Percentiles rank a stretch among this genome's conserved stretches.
These are phyloP conservation scores for Fragum sueziense DNA, from an alignment of 2,888 invertebrate genomes.

Conservation along the genomic window DNA sequence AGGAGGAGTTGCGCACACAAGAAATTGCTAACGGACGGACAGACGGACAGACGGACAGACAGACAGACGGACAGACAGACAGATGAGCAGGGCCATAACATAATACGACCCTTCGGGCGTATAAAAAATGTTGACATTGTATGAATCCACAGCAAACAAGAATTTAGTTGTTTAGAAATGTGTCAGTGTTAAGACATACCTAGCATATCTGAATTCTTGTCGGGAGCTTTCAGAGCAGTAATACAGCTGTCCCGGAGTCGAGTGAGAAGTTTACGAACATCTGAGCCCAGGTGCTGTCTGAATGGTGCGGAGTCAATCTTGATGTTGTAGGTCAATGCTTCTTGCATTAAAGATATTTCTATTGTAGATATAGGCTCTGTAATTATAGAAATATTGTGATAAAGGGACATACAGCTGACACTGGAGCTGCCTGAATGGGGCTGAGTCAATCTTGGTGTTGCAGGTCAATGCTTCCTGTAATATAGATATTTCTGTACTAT, in stretches of 20 bases:
- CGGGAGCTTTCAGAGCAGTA: slow-evolving; percentile 60
- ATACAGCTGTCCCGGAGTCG: slow-evolving; percentile 79
- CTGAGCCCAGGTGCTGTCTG: slow-evolving; percentile 76
- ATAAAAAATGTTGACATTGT: no score
- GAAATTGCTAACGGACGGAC: no score
- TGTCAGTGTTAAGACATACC: slow-evolving; percentile 43
- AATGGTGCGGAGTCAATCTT: slow-evolving; percentile 81
- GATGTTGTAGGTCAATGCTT: slow-evolving; percentile 75
- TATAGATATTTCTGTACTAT: slow-evolving; percentile 67
- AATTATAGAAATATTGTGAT: no score
- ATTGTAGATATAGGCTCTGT: slow-evolving; percentile 51
- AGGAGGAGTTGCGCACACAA: no score
- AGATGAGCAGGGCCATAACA: no score
- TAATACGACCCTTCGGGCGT: no score
- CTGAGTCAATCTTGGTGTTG: slow-evolving; percentile 80
- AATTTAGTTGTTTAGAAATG: neutral
- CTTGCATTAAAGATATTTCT: slow-evolving; percentile 72
- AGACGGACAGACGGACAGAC: no score
- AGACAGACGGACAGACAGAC: no score
- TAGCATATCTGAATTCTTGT: slow-evolving; percentile 40
- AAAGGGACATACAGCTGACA: no score
- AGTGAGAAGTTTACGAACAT: slow-evolving; percentile 73
- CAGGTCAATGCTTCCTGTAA: slow-evolving; percentile 71
- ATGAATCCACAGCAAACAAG: neutral
- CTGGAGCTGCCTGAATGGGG: slow-evolving; percentile 81